Evolutionary conservation across 2,797 vertebrate species (phyloP).

Genomic region (Alca torda): DNA sequence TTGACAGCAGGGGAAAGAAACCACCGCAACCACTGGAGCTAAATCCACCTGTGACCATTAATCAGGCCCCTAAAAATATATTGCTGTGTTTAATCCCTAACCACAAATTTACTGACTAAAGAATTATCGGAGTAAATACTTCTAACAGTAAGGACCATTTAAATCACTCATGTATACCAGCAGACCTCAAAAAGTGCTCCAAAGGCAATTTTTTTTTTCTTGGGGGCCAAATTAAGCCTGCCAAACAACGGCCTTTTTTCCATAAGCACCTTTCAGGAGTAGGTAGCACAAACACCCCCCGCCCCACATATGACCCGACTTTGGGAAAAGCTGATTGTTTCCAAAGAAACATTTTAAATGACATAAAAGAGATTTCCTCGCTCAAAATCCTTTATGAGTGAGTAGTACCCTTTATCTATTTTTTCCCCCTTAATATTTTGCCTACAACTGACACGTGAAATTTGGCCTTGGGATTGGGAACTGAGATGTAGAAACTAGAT

Average conservation of each 20-base stretch:
- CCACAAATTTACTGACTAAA: conserved; percentile 7
- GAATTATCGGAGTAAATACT: conserved; percentile 14
- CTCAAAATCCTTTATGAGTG: neutral
- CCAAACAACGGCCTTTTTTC: neutral
- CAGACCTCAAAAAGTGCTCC: neutral
- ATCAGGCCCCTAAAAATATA: conserved; percentile 54
- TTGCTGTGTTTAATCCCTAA: conserved; percentile 26
- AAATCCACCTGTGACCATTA: conserved; percentile 49
- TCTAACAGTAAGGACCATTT: neutral
- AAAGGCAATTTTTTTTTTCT: neutral
- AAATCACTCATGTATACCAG: neutral
- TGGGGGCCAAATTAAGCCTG: neutral
- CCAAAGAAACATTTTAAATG: conserved; percentile 3
- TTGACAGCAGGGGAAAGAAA: neutral
- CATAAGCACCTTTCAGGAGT: neutral
- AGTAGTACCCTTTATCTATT: neutral
- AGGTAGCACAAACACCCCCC: neutral
- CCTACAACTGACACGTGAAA: neutral
- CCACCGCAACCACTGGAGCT: neutral
- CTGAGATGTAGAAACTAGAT: neutral
- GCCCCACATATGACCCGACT: neutral
- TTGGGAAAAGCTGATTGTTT: neutral
- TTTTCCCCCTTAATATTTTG: neutral
- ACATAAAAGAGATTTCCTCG: neutral
- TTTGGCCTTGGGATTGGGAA: neutral